Evolutionary conservation across 1,140 invertebrate species (phyloP).

Genomic region (Drosophila equinoxialis): DNA sequence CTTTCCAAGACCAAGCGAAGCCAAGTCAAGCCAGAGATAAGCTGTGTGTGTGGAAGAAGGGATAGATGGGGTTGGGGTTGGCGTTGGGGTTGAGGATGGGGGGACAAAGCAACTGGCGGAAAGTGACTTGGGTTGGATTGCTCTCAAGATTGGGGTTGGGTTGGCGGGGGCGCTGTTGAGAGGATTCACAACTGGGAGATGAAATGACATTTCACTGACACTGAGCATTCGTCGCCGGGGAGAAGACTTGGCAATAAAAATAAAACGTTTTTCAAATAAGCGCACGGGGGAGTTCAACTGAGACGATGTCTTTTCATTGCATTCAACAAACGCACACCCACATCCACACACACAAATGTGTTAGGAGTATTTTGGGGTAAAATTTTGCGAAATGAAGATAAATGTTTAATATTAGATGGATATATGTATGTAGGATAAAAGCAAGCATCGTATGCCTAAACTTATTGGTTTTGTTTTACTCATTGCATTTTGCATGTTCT

Average conservation of each 20-base stretch:
- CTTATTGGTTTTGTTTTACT: background rate
- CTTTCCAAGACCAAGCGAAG: background rate
- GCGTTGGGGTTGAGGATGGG: background rate
- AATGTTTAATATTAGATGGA: conserved; percentile 38
- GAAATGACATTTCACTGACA: conserved; percentile 78
- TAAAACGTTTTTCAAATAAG: conserved; percentile 80
- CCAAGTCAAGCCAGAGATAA: conserved; percentile 2
- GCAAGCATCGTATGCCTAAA: conserved; percentile 4
- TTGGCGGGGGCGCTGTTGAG: conserved; percentile 13
- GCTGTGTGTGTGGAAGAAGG: background rate
- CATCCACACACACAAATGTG: conserved; percentile 5
- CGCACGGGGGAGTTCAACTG: conserved; percentile 57
- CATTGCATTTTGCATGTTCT: background rate
- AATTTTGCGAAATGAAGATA: conserved; percentile 32
- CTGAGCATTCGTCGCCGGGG: conserved; percentile 74
- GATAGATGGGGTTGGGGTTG: background rate
- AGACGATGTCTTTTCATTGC: conserved; percentile 35
- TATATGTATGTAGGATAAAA: background rate
- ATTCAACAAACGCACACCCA: conserved; percentile 25
- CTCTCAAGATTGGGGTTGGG: background rate
- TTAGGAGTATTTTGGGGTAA: conserved; percentile 27
- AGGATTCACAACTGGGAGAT: conserved; percentile 31
- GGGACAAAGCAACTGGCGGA: conserved; percentile 17
- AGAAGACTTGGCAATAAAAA: conserved; percentile 69
- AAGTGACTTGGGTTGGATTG: background rate